A percentile compares a stretch with the other conserved stretches of the same genome.
These are phyloP conservation scores for Turdus rufiventris DNA, from an alignment of 2,113 vertebrate genomes.

Conservation along the genomic window DNA sequence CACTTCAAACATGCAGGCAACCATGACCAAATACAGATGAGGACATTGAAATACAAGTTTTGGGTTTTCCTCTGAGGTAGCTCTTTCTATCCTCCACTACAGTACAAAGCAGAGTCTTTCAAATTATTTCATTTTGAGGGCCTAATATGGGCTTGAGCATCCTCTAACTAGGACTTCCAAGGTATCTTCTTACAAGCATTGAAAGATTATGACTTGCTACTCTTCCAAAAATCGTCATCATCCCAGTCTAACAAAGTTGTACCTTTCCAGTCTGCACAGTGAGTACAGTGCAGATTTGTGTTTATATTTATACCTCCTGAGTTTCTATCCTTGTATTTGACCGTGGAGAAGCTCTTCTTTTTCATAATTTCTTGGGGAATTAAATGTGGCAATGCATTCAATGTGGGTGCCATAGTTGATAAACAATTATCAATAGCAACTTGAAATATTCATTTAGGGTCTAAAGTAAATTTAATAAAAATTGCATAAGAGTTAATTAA, in stretches of 20 bases:
- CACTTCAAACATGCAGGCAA: not conserved
- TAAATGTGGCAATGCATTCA: not conserved
- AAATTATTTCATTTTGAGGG: not conserved
- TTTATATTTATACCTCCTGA: not conserved
- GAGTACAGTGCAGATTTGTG: not conserved
- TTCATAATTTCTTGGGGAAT: not conserved
- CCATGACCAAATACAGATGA: not conserved
- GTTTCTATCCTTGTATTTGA: not conserved
- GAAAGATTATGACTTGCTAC: not conserved
- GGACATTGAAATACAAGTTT: not conserved
- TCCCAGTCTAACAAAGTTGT: not conserved
- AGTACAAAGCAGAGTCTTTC: not conserved
- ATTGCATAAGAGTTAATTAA: conserved; percentile 48
- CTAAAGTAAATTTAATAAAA: conserved; percentile 63
- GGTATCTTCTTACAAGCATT: not conserved
- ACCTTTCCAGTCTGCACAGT: not conserved
- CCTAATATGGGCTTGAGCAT: not conserved
- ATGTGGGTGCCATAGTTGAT: not conserved
- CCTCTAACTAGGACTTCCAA: not conserved
- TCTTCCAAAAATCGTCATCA: not conserved
- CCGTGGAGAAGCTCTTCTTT: not conserved
- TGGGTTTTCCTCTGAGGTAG: not conserved
- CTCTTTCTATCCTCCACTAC: not conserved
- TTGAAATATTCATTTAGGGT: conserved; percentile 42
- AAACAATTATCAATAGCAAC: conserved; percentile 28